Evolutionary conservation across 64 coral and sea anemone genomes (phyloP).

Genomic region (Pachyseris speciosa): DNA sequence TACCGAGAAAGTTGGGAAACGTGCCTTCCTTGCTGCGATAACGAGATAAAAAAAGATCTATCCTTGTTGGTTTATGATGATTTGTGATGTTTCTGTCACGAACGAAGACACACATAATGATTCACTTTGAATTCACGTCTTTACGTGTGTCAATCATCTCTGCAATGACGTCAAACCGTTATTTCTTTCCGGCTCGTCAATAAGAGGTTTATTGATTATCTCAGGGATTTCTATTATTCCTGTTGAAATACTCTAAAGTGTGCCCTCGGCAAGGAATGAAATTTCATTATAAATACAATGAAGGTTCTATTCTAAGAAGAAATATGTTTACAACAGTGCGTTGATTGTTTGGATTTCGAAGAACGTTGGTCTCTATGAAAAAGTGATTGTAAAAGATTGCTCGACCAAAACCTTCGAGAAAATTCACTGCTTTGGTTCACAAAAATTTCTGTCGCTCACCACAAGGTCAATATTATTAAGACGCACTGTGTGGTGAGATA

Average conservation of each 20-base stretch:
- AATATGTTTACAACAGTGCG: not conserved
- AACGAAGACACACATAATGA: slow-evolving; percentile 27
- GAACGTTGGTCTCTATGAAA: too few species aligned
- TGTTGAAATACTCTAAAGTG: not conserved
- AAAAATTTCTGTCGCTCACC: not conserved
- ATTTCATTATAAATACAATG: slow-evolving; percentile 4
- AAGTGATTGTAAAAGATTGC: not conserved
- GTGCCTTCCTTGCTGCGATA: not conserved
- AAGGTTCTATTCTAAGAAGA: not conserved
- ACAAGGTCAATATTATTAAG: slow-evolving; percentile 9
- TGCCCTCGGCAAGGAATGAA: not conserved
- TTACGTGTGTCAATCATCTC: not conserved
- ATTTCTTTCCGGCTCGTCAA: slow-evolving; percentile 32
- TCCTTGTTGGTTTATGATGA: slow-evolving; percentile 30
- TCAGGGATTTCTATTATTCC: slow-evolving; percentile 25
- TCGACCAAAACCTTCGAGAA: slow-evolving; percentile 12
- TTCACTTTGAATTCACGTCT: not conserved
- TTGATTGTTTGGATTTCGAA: slow-evolving; percentile 36
- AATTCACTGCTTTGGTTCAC: slow-evolving; percentile 8
- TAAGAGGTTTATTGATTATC: slow-evolving; percentile 50
- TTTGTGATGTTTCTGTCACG: slow-evolving; percentile 35
- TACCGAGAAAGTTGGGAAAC: not conserved
- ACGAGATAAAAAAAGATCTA: not conserved
- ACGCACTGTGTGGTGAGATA: not conserved
- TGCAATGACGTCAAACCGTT: slow-evolving; percentile 29